phyloP scores from a whole-genome alignment of 2,888 invertebrate genomes.

The Drosophila quinaria region DNA sequence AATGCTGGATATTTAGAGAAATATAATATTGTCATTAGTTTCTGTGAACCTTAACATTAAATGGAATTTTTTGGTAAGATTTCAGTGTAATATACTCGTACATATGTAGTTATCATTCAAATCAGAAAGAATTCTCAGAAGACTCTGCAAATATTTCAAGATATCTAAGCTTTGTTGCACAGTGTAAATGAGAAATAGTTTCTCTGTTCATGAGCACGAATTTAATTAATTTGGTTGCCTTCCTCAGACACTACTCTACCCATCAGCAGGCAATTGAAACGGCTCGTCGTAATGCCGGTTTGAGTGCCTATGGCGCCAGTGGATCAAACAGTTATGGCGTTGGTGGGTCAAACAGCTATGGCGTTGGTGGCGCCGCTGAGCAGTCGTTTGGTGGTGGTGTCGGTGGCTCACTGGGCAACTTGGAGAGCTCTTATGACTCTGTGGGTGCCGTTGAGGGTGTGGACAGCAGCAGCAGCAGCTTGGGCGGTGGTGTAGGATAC shows the following conservation, averaged over 20 bases:
- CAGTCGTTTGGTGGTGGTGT: conserved; percentile 15
- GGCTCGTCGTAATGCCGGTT: conserved; percentile 73
- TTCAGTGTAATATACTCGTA: no score
- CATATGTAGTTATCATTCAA: no score
- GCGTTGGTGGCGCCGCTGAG: conserved; percentile 35
- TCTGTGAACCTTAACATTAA: no score
- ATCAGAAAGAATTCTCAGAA: neutral
- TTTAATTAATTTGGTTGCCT: neutral
- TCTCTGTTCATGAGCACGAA: neutral
- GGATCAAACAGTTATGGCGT: conserved; percentile 14
- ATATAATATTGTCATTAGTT: no score
- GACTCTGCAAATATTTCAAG: neutral
- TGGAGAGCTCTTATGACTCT: conserved; percentile 67
- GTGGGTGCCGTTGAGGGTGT: conserved; percentile 66
- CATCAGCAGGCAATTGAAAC: conserved; percentile 83
- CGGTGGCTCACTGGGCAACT: conserved; percentile 49
- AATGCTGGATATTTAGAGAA: no score
- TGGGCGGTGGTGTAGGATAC: conserved; percentile 49
- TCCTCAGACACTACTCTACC: conserved; percentile 80
- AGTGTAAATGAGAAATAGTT: neutral
- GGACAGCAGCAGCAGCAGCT: conserved; percentile 32
- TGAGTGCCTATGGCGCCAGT: conserved; percentile 37
- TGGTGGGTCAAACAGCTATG: conserved; percentile 41
- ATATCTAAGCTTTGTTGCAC: conserved; percentile 6
- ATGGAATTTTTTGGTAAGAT: no score